Percentiles rank a stretch among this genome's conserved stretches.
Conservation (phyloP, 2,888 invertebrate genomes). For the Xylophagus ater region DNA sequence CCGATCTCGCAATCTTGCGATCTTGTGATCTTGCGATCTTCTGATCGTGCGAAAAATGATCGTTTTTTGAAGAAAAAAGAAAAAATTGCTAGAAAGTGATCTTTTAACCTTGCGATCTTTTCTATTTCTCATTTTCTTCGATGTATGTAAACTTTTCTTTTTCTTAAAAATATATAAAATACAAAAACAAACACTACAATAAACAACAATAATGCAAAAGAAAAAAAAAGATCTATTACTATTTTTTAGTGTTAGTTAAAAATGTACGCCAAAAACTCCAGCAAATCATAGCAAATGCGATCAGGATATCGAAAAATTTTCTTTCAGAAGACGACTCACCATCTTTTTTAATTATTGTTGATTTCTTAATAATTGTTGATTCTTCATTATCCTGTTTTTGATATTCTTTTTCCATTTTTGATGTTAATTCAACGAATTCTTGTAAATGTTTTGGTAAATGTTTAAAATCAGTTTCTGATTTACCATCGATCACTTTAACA, state of each 20-base stretch:
- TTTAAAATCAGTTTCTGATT: conserved; percentile 47
- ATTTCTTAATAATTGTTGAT: conserved; percentile 21
- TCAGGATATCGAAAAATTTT: conserved; percentile 30
- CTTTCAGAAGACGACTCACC: conserved; percentile 45
- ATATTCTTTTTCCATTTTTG: conserved; percentile 26
- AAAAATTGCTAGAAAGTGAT: too few species aligned
- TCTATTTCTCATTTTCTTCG: too few species aligned
- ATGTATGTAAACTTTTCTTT: too few species aligned
- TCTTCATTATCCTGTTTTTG: conserved; percentile 23
- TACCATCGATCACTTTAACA: conserved; percentile 55
- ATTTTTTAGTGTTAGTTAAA: conserved; percentile 21
- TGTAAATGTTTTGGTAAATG: conserved; percentile 65
- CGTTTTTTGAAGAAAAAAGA: too few species aligned
- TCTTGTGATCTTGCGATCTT: too few species aligned
- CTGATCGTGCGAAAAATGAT: too few species aligned
- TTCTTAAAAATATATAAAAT: too few species aligned
- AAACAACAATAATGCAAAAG: background rate
- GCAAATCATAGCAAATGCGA: conserved; percentile 31
- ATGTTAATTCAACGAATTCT: conserved; percentile 56
- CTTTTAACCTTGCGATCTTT: too few species aligned
- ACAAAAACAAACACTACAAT: too few species aligned
- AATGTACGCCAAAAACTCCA: conserved; percentile 27
- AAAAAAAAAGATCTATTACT: background rate
- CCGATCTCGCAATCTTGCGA: too few species aligned
- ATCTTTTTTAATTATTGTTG: conserved; percentile 35